A percentile compares a stretch with the other conserved stretches of the same genome.
These are phyloP conservation scores for Machimus rusticus DNA, from an alignment of 2,888 invertebrate species.

Conservation along the genomic window DNA sequence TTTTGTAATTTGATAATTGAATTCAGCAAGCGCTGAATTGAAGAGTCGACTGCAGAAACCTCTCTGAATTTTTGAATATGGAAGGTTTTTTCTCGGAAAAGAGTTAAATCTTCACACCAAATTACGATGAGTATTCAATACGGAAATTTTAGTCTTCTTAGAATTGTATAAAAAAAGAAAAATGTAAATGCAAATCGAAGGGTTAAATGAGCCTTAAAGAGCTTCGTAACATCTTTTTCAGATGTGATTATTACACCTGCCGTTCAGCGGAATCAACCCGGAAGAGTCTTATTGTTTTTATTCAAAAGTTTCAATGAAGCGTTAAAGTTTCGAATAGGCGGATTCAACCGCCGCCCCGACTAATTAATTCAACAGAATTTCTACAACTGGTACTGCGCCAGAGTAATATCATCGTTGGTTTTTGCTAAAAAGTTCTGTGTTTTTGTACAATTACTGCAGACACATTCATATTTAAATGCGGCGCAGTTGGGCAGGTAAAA, in stretches of 20 bases:
- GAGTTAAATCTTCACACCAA: background rate
- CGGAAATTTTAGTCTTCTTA: background rate
- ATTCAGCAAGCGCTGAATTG: too few species aligned
- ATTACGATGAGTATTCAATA: background rate
- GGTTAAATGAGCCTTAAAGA: background rate
- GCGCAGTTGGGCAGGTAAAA: background rate
- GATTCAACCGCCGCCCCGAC: background rate
- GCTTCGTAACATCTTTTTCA: background rate
- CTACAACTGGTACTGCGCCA: background rate
- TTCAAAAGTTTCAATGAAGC: background rate
- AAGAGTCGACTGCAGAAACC: too few species aligned
- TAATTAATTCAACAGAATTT: background rate
- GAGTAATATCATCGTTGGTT: background rate
- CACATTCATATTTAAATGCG: background rate
- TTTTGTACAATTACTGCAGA: background rate
- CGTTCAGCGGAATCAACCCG: background rate
- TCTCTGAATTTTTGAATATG: too few species aligned
- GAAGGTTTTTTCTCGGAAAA: background rate
- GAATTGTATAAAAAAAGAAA: background rate
- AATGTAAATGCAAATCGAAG: background rate
- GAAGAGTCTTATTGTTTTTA: background rate
- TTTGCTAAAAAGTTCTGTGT: background rate
- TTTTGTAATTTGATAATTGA: too few species aligned
- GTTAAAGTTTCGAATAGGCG: background rate
- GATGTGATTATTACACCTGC: background rate